Base-by-base conservation (phyloP, 2,113 vertebrate genomes). In the Peromyscus polionotus region DNA sequence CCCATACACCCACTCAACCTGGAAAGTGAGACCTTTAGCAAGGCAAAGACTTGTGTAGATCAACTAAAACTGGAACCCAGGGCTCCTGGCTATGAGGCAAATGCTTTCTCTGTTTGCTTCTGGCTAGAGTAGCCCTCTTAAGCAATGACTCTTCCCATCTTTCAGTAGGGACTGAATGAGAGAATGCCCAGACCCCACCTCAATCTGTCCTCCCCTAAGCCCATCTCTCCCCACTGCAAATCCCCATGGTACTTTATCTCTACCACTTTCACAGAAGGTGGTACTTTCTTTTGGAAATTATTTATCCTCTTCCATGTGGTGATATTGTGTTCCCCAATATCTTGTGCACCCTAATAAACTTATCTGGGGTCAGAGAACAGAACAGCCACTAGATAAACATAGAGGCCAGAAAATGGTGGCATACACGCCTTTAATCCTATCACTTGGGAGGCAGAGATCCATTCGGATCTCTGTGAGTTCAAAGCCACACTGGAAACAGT, bases 11-110 rank as follows among this genome's bases (percentile, higher is more conserved):
- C 22, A 54, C 59, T 93, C 68, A 81, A 94, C 39, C 19, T 36
- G 9, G 86, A 84, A 96, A 95, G 79, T 6, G 31, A 90, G 73
- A 79, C 45, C 14, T 19, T 90, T 57, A n/a, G 48, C 59, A 93
- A 51, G 67, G 33, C 67, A 51, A 57, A 85, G 61, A 48, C 19
- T n/a, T 45, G 24, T 67, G 51, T 81, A 51, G 31, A 36, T 68
- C 39, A 20, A 22, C 42, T 17, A 88, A 87, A 92, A 70, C n/a
- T 39, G 22, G 63, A 65, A 36, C 16, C 76, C 22, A 39, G 91
- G 22, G 17, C 48, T 95, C 45, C 54, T 39, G 75, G 73, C 24
- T n/a, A 33, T 0, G 11, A 90, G 12, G 5, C 42, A n/a, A 75
- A 45, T 20, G 36, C 70, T 84, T 28, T 59, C 61, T 81, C 80